These are phyloP conservation scores for Reticulitermes lucifugus DNA, from an alignment of 2,888 invertebrate genomes.

Conservation along the genomic window DNA sequence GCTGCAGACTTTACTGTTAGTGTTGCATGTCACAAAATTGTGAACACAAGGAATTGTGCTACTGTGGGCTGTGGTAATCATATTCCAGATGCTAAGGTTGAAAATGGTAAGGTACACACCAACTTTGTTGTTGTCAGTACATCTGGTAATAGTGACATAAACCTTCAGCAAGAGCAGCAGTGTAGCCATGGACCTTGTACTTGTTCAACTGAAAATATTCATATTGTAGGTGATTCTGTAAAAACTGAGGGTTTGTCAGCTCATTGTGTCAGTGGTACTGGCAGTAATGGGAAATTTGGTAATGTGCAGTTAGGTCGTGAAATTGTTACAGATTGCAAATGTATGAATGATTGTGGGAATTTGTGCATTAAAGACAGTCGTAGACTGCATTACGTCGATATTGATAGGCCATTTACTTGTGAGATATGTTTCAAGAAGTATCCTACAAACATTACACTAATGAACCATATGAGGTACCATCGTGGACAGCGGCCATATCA, in stretches of 20 bases:
- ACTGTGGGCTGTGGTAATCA: too few species aligned
- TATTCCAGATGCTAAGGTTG: neutral
- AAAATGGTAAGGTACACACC: neutral
- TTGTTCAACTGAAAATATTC: neutral
- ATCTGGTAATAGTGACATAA: too few species aligned
- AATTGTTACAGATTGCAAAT: neutral
- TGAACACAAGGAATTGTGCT: too few species aligned
- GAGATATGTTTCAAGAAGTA: conserved; percentile 48
- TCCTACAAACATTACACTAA: conserved; percentile 47
- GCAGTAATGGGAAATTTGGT: too few species aligned
- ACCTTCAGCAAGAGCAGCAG: neutral
- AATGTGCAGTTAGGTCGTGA: too few species aligned
- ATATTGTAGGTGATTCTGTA: neutral
- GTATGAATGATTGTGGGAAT: neutral
- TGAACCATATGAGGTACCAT: conserved; percentile 53
- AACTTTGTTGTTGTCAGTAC: neutral
- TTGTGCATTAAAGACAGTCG: neutral
- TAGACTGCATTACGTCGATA: conserved; percentile 6
- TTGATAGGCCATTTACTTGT: conserved; percentile 11
- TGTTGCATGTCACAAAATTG: neutral
- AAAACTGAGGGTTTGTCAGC: neutral
- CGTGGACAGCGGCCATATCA: conserved; percentile 52
- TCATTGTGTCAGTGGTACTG: too few species aligned
- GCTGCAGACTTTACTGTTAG: neutral
- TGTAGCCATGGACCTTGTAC: neutral